A percentile compares a stretch with the other conserved stretches of the same genome.
Conservation (phyloP, 64 coral and sea anemone species). For the Catalaphyllia jardinei region DNA sequence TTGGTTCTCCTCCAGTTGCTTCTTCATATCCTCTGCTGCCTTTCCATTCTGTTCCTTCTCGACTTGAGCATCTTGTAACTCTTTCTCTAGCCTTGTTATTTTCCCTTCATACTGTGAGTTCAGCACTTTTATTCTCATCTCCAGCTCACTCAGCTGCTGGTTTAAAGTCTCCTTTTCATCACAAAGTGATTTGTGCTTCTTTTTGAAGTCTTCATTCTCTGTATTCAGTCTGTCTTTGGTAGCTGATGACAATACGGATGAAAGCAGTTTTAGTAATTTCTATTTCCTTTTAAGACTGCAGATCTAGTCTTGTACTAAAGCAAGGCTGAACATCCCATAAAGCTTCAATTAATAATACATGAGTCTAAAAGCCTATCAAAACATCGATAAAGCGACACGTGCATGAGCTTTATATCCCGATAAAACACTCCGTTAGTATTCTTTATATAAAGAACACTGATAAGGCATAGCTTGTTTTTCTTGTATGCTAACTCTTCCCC, state of each 20-base stretch:
- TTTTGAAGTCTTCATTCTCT: conserved; percentile 91
- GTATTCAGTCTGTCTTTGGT: conserved; percentile 70
- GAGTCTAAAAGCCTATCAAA: too few relatives aligned
- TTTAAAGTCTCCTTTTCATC: conserved; percentile 70
- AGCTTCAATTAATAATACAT: too few relatives aligned
- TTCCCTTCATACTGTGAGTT: conserved; percentile 86
- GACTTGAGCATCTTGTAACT: conserved; percentile 64
- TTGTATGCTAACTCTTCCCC: too few relatives aligned
- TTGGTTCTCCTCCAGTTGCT: conserved; percentile 35
- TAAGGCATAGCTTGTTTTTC: too few relatives aligned
- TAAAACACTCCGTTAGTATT: too few relatives aligned
- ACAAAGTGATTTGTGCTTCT: conserved; percentile 41
- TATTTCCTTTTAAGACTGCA: too few relatives aligned
- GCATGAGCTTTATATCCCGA: too few relatives aligned
- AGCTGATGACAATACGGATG: conserved; percentile 21
- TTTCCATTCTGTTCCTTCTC: conserved; percentile 30
- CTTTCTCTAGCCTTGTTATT: conserved; percentile 84
- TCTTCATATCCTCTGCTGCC: conserved; percentile 33
- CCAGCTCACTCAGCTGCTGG: conserved; percentile 58
- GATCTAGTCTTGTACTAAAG: too few relatives aligned
- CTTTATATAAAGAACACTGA: too few relatives aligned
- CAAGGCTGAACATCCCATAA: too few relatives aligned
- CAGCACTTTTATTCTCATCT: conserved; percentile 79
- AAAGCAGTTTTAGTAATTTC: too few relatives aligned
- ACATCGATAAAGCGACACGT: too few relatives aligned